phyloP scores from a whole-genome alignment of 1,140 invertebrate genomes.

The Aphelenchoides fujianensis region DNA sequence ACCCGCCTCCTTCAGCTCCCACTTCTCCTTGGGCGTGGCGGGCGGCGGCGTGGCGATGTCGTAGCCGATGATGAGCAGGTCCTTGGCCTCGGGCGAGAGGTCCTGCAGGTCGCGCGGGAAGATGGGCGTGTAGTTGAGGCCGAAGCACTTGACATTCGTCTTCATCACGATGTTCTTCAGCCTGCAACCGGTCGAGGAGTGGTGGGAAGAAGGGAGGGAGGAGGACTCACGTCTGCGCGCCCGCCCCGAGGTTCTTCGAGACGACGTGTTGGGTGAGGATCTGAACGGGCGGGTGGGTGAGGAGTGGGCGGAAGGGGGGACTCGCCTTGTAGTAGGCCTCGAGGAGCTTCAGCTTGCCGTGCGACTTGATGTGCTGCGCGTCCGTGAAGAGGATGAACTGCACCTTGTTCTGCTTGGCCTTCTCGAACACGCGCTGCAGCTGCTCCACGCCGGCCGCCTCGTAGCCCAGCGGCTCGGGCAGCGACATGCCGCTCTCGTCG shows the following conservation, averaged over 20 bases:
- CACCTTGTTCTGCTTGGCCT: background rate
- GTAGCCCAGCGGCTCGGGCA: background rate
- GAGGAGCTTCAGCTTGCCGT: background rate
- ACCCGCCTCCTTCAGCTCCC: background rate
- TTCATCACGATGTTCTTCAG: constrained; percentile 38
- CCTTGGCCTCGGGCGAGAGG: constrained; percentile 7
- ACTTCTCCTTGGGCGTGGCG: background rate
- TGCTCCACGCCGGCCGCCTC: background rate
- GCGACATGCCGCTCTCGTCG: background rate
- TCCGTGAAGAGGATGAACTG: constrained; percentile 8
- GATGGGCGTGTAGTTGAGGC: constrained; percentile 33
- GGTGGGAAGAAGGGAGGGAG: too few species aligned
- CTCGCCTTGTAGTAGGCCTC: constrained; percentile 7
- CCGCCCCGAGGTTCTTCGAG: background rate
- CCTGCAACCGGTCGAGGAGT: too few species aligned
- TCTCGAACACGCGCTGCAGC: background rate
- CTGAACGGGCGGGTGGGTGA: background rate
- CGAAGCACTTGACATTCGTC: constrained; percentile 35
- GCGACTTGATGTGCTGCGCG: background rate
- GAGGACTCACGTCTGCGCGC: background rate
- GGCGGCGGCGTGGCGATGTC: constrained; percentile 39
- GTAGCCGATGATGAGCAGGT: constrained; percentile 40
- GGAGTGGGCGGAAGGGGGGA: background rate
- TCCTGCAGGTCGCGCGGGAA: constrained; percentile 28
- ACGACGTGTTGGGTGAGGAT: background rate